phyloP scores from a whole-genome alignment of 2,888 invertebrate genomes.

The Aelia acuminata region DNA sequence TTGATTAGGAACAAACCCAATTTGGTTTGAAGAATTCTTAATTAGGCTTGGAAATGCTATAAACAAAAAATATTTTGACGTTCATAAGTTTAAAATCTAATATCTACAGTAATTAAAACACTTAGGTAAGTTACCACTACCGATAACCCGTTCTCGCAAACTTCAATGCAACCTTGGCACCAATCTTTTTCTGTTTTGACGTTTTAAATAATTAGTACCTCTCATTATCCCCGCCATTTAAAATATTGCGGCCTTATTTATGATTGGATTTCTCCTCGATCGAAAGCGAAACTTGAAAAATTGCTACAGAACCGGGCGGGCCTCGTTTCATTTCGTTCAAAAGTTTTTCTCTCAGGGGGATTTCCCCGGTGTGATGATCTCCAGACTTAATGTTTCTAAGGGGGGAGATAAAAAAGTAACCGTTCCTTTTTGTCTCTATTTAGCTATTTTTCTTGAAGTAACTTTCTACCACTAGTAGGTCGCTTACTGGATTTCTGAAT shows the following conservation, averaged over 20 bases:
- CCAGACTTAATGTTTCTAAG: not conserved
- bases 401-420: not conserved
- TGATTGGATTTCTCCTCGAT: not conserved
- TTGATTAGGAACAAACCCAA: too few species aligned
- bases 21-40: too few species aligned
- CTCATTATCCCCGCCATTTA: not conserved
- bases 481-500: constrained; percentile 18
- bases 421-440: not conserved
- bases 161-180: not conserved
- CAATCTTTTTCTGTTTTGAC: not conserved
- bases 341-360: not conserved
- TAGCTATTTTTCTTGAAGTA: not conserved
- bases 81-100: not conserved
- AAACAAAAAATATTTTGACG: too few species aligned
- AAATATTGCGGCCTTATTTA: not conserved
- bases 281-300: constrained; percentile 10
- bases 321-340: not conserved
- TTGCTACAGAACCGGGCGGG: not conserved
- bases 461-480: constrained; percentile 21
- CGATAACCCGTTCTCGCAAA: not conserved
- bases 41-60: too few species aligned
- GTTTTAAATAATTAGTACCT: not conserved
- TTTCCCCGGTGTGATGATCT: not conserved
- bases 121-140: not conserved
- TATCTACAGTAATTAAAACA: not conserved